phyloP scores from a whole-genome alignment of 2,888 invertebrate species.

The Drosophila histrio region DNA sequence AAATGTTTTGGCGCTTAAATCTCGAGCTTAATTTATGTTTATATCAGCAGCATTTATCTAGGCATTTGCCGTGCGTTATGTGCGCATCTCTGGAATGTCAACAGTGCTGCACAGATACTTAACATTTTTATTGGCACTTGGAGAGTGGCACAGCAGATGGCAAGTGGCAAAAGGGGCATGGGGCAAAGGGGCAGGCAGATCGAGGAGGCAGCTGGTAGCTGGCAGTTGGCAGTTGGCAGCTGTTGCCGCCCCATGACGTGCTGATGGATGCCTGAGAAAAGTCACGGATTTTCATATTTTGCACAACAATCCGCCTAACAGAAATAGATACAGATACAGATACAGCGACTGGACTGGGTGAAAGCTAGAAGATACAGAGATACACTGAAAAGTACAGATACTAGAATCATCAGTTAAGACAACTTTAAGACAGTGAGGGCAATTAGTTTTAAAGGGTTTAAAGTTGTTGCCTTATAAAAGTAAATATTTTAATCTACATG shows the following conservation, averaged over 20 bases:
- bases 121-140: slow-evolving; percentile 83
- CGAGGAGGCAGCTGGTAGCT: too few species aligned
- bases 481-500: too few species aligned
- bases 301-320: slow-evolving; percentile 31
- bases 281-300: slow-evolving; percentile 62
- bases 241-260: slow-evolving; percentile 73
- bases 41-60: slow-evolving; percentile 66
- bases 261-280: slow-evolving; percentile 64
- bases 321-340: background rate
- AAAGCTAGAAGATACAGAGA: background rate
- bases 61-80: slow-evolving; percentile 48
- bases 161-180: too few species aligned
- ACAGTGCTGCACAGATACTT: slow-evolving; percentile 80
- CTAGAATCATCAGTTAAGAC: too few species aligned
- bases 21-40: slow-evolving; percentile 62
- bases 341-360: background rate
- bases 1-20: slow-evolving; percentile 52
- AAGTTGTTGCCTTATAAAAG: too few species aligned
- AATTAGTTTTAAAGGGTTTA: too few species aligned
- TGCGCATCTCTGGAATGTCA: slow-evolving; percentile 59
- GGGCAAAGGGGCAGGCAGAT: background rate
- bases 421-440: too few species aligned
- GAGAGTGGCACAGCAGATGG: slow-evolving; percentile 23
- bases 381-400: too few species aligned
- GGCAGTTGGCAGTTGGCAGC: slow-evolving; percentile 41